Evolutionary conservation across 2,888 invertebrate species (phyloP), one percentile per base, ranked within the genome.

Genomic region (Litoditis marina): DNA sequence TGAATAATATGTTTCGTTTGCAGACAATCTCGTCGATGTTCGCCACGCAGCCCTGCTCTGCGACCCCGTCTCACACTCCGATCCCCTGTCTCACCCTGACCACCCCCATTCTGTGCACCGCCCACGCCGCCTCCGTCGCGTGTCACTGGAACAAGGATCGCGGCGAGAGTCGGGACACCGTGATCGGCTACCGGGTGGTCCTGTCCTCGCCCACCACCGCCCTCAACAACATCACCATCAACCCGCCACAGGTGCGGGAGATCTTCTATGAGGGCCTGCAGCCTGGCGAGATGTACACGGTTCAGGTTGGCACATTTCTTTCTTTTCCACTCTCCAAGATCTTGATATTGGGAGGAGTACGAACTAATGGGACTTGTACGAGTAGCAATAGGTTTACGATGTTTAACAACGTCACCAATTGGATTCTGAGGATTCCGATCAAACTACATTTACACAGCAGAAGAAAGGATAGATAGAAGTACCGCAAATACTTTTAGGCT

Each of bases 21-120:
- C 36, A 34, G 22, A 13, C 52, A 2, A 22, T 59, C 28, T 28
- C 51, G 11, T 34, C 51, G 8, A 39, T 30, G 11, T 77, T 77
- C 58, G 60, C 71, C 1, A 77, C 77, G 25, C 65, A 66, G 11
- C 42, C 72, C 22, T 77, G 76, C 46, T 73, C 71, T 27, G 54
- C 61, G 51, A 77, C 77, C 2, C 60, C 69, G 2, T 66, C 75
- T 0, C 39, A 62, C 31, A 54, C 55, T 2, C 64, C 71, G 0
- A 66, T 77, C 8, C 61, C 65, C n/a, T 77, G 77, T 60, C 62
- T 60, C 2, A 60, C 63, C 5, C 28, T 71, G 19, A 65, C 65
- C 16, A 63, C 71, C 13, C 71, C 71, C 8, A 64, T 71, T 4
- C 60, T 64, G 42, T 71, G 71, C 39, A 30, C 50, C 8, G 59